Percentiles rank a stretch among this genome's conserved stretches.
Evolutionary conservation across 2,888 invertebrate genomes (phyloP).

Genomic region (Drosophila buzzatii): DNA sequence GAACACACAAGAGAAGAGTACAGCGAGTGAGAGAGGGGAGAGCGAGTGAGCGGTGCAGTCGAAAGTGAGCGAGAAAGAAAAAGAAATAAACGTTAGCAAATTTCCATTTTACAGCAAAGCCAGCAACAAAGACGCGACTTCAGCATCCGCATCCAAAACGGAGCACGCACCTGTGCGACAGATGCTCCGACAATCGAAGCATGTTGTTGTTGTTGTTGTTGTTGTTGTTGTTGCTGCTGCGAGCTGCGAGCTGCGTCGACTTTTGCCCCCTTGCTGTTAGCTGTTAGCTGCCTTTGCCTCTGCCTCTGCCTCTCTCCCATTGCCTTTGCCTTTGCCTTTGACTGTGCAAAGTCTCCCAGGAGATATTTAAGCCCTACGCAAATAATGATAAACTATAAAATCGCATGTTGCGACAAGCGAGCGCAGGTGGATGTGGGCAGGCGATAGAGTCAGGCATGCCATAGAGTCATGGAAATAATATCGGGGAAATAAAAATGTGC

Average conservation of each 20-base stretch:
- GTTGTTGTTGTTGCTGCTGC: slow-evolving; percentile 30
- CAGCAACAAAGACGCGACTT: slow-evolving; percentile 40
- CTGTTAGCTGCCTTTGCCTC: slow-evolving; percentile 13
- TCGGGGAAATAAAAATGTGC: slow-evolving; percentile 78
- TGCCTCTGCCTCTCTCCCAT: slow-evolving; percentile 18
- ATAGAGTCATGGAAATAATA: slow-evolving; percentile 50
- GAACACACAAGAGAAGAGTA: slow-evolving; percentile 18
- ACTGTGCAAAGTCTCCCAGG: slow-evolving; percentile 58
- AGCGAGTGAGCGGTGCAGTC: background rate
- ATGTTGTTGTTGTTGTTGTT: slow-evolving; percentile 47
- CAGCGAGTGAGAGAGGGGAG: background rate
- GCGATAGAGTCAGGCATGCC: background rate
- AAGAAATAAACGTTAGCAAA: slow-evolving; percentile 79
- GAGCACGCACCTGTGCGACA: slow-evolving; percentile 69
- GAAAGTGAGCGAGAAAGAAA: slow-evolving; percentile 30
- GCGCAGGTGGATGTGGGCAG: slow-evolving; percentile 11
- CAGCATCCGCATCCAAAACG: slow-evolving; percentile 38
- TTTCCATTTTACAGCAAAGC: slow-evolving; percentile 73
- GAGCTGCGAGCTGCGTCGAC: slow-evolving; percentile 49
- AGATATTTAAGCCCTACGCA: slow-evolving; percentile 74
- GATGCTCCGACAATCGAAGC: slow-evolving; percentile 65
- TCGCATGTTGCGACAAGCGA: slow-evolving; percentile 54
- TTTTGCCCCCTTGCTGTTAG: slow-evolving; percentile 39
- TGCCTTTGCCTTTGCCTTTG: slow-evolving; percentile 25
- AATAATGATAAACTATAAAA: slow-evolving; percentile 81